These are phyloP conservation scores for Hyposoter didymator DNA, from an alignment of 2,888 invertebrate genomes.

Conservation along the genomic window DNA sequence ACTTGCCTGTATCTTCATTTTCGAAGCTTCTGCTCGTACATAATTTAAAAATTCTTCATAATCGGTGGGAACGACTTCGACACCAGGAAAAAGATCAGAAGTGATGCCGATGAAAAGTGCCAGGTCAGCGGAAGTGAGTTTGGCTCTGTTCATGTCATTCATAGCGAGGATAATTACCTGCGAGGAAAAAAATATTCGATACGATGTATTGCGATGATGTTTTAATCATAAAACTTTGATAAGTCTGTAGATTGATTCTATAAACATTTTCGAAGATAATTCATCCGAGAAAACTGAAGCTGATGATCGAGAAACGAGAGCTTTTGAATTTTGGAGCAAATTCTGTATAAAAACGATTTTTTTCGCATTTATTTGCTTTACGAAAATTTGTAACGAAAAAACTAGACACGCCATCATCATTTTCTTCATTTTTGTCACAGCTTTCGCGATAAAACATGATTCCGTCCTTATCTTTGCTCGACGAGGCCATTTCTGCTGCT, in stretches of 20 bases:
- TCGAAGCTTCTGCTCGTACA: slow-evolving; percentile 88
- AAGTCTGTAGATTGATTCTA: neutral
- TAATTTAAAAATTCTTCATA: slow-evolving; percentile 88
- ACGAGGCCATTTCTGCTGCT: neutral
- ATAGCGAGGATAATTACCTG: slow-evolving; percentile 92
- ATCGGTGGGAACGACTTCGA: slow-evolving; percentile 90
- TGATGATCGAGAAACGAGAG: neutral
- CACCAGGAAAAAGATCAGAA: slow-evolving; percentile 94
- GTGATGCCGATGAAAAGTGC: slow-evolving; percentile 95
- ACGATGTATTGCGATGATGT: neutral
- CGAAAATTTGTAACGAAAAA: neutral
- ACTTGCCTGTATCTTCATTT: slow-evolving; percentile 87
- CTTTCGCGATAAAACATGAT: neutral
- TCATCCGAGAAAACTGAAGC: neutral
- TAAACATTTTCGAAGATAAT: neutral
- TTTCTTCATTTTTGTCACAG: neutral
- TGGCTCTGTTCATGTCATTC: slow-evolving; percentile 96
- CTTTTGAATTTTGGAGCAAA: neutral
- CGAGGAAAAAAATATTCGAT: neutral
- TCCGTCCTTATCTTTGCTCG: neutral
- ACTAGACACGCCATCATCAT: neutral
- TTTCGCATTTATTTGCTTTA: neutral
- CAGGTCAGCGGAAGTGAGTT: slow-evolving; percentile 93
- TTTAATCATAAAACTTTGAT: neutral
- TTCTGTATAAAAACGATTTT: neutral